Conservation (phyloP, 2,113 vertebrate genomes). For the Emydocephalus ijimae region DNA sequence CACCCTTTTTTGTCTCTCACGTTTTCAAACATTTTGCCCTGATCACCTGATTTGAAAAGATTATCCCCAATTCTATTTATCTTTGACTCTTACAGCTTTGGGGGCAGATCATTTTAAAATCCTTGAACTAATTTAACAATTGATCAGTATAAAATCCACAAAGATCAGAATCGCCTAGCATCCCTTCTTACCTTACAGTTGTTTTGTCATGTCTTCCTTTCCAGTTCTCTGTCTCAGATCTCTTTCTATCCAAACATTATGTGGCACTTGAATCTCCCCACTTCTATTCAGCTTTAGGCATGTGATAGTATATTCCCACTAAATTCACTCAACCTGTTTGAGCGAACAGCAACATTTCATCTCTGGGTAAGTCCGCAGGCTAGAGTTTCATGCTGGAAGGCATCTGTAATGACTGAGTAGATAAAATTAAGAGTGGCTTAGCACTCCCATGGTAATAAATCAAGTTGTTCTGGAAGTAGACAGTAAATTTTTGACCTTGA, state of each 20-base stretch:
- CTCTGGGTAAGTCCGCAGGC: neutral
- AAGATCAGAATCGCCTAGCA: neutral
- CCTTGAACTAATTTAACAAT: neutral
- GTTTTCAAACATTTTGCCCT: neutral
- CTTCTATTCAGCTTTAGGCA: neutral
- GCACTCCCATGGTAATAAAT: neutral
- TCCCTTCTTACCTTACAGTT: neutral
- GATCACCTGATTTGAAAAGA: neutral
- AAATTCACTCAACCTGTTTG: slow-evolving; percentile 9
- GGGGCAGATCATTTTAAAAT: neutral
- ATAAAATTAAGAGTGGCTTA: neutral
- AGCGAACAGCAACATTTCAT: slow-evolving; percentile 1
- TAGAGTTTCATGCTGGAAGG: neutral
- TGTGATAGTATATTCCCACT: neutral
- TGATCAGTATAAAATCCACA: neutral
- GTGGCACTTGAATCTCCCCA: neutral
- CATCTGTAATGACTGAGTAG: neutral
- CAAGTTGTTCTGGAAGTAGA: neutral
- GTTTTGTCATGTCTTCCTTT: neutral
- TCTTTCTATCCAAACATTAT: slow-evolving; percentile 1
- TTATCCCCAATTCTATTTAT: neutral
- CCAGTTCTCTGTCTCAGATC: neutral
- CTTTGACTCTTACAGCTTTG: neutral
- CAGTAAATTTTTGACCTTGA: slow-evolving; percentile 18
- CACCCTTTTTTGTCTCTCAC: neutral